A percentile compares a stretch with the other conserved stretches of the same genome.
Conservation (phyloP, 2,888 invertebrate genomes). For the Epistrophe grossulariae region DNA sequence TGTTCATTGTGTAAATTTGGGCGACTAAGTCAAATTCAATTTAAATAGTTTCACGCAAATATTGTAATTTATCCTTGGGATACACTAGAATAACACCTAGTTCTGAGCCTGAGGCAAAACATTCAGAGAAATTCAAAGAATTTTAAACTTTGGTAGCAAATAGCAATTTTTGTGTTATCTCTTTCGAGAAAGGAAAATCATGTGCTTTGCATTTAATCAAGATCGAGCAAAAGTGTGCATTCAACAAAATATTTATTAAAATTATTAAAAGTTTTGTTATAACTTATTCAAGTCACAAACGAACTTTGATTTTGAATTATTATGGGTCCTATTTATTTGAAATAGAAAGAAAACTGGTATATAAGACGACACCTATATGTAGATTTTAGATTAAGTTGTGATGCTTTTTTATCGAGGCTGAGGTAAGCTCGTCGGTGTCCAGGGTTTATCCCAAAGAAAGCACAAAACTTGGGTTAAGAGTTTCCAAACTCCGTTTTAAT, state of each 20-base stretch:
- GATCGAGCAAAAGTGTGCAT: not conserved
- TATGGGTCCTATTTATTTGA: not conserved
- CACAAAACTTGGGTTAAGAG: too few relatives aligned
- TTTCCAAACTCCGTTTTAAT: too few relatives aligned
- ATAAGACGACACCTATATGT: not conserved
- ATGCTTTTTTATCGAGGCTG: too few relatives aligned
- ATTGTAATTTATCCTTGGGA: constrained; percentile 65
- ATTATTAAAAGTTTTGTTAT: too few relatives aligned
- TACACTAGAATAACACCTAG: constrained; percentile 12
- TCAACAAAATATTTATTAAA: too few relatives aligned
- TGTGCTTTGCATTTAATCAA: constrained; percentile 1
- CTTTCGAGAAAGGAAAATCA: not conserved
- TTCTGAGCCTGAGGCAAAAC: constrained; percentile 30
- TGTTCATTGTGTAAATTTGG: constrained; percentile 62
- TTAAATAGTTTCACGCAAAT: constrained; percentile 73
- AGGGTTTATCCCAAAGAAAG: too few relatives aligned
- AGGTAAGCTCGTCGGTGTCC: too few relatives aligned
- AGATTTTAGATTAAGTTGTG: too few relatives aligned
- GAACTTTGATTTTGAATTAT: too few relatives aligned
- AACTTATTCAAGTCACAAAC: too few relatives aligned
- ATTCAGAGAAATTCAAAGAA: constrained; percentile 47
- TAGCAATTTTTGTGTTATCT: not conserved
- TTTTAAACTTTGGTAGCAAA: constrained; percentile 45
- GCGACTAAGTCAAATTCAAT: constrained; percentile 72
- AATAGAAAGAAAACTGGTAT: not conserved